Base-by-base conservation (phyloP, 92 coral and sea anemone genomes). In the Epizoanthus scotinus region DNA sequence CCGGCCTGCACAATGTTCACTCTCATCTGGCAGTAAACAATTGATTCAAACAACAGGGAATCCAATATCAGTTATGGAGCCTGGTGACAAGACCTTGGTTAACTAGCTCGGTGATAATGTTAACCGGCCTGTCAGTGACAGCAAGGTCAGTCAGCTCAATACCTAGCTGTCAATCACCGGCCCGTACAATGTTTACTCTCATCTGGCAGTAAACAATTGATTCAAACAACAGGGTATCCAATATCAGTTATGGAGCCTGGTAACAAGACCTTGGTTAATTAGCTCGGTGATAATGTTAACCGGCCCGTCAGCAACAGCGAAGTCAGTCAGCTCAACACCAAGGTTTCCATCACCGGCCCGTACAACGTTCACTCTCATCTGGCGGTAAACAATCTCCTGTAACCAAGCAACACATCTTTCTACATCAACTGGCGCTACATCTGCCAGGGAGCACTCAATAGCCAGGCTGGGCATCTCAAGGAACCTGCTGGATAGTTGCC, bases 381-480 rank as follows among this genome's bases (percentile, higher is more conserved):
- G 83, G 61, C 93, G 91, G 77, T 82, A 67, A 38, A 85, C 50
- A 72, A 79, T 69, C 40, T 72, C 73, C 77, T 83, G 74, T 55
- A 94, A 77, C 82, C 86, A 94, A 15, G 80, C 88, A 29, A 72
- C 85, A 3, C 89, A 89, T 21, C 77, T 86, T 21, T 63, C 80
- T 2, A 65, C 70, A 29, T 84, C 78, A 18, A 58, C 38, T 29
- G 88, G 92, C 24, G 78, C 50, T 38, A 94, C 71, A 40, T 90
- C 88, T 6, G 86, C 88, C 52, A 94, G 84, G 81, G 79, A 86
- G 68, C 94, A 90, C 87, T 85, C 85, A 10, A 91, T 53, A 17
- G 92, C 94, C 24, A 84, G 96, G 14, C 85, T 73, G 17, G 98
- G 97, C 28, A 89, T 75, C 58, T 73, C 63, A 28, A 83, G 80